Conservation (phyloP, 2,888 invertebrate species). For the Eulithis testata region DNA sequence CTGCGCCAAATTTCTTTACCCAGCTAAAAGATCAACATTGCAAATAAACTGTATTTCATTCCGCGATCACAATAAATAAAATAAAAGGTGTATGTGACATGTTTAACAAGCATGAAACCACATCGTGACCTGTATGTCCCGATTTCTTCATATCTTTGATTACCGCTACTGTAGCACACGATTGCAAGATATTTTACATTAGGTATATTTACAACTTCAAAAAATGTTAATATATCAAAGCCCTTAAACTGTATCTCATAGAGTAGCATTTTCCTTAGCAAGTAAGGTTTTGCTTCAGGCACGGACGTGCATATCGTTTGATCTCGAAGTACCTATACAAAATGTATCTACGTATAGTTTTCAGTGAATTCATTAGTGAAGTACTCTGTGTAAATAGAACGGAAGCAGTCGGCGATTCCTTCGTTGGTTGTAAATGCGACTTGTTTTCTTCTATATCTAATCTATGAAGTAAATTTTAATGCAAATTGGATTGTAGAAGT, state of each 20-base stretch:
- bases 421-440: constrained; percentile 23
- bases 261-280: constrained; percentile 31
- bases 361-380: constrained; percentile 76
- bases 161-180: constrained; percentile 25
- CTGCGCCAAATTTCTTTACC: constrained; percentile 3
- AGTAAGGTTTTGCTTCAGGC: constrained; percentile 41
- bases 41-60: constrained; percentile 1
- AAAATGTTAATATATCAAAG: background rate
- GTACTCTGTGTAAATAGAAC: constrained; percentile 76
- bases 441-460: constrained; percentile 13
- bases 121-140: constrained; percentile 16
- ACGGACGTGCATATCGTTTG: constrained; percentile 75
- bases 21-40: background rate
- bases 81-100: constrained; percentile 16
- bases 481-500: constrained; percentile 4
- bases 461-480: background rate
- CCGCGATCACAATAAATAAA: constrained; percentile 10
- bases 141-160: constrained; percentile 29
- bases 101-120: constrained; percentile 23
- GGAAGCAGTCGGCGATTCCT: constrained; percentile 67
- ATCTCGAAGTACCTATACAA: constrained; percentile 58
- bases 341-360: constrained; percentile 49
- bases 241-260: constrained; percentile 14
- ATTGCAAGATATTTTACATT: constrained; percentile 22
- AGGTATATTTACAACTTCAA: constrained; percentile 8